phyloP scores from a whole-genome alignment of 37 sponge, comb jelly and placozoan species.

The Petrosia ficiformis region DNA sequence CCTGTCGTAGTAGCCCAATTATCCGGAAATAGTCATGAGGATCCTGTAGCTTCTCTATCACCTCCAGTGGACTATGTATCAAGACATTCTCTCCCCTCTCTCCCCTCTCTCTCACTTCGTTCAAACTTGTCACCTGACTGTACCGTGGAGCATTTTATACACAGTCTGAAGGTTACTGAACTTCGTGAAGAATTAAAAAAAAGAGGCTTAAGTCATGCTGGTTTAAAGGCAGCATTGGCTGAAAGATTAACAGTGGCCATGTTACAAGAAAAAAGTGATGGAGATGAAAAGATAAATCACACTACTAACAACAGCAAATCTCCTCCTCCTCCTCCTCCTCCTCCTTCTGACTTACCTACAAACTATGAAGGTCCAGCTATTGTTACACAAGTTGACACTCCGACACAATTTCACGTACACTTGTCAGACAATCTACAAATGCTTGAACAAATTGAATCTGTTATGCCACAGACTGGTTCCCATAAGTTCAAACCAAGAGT shows the following conservation, averaged over 20 bases:
- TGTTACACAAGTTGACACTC: neutral
- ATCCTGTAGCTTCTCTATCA: constrained; percentile 17
- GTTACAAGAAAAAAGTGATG: constrained; percentile 20
- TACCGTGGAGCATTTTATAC: constrained; percentile 37
- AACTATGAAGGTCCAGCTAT: neutral
- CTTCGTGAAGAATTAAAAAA: constrained; percentile 79
- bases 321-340: no score
- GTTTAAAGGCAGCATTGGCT: constrained; percentile 67
- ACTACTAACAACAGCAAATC: no score
- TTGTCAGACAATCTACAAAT: neutral
- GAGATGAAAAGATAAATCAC: no score
- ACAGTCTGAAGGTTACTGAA: constrained; percentile 69
- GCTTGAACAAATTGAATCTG: neutral
- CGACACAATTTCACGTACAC: neutral
- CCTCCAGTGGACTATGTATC: no score
- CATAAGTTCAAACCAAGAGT: neutral
- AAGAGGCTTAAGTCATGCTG: constrained; percentile 45
- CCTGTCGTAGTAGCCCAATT: no score
- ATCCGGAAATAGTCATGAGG: constrained; percentile 49
- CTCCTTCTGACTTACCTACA: no score
- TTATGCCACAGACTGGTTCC: neutral
- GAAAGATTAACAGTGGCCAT: constrained; percentile 52
- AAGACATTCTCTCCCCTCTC: no score
- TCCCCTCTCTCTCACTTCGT: no score
- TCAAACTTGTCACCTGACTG: no score